Percentiles rank a stretch among this genome's conserved stretches.
Conservation (phyloP, 1,140 invertebrate genomes). For the Frieseomelitta varia region DNA sequence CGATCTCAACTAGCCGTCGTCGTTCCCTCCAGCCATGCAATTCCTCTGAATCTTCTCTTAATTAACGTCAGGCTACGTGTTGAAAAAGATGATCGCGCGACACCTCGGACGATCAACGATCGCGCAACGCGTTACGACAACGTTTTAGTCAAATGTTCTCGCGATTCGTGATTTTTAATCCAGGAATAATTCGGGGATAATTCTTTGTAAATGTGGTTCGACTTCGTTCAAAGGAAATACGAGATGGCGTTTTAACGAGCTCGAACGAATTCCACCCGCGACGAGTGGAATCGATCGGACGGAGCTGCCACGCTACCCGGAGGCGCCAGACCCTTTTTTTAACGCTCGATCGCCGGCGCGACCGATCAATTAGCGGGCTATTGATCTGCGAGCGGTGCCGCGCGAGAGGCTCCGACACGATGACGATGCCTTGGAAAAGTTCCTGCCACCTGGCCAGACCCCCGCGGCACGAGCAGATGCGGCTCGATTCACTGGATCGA, state of each 20-base stretch:
- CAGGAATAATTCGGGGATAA: not conserved
- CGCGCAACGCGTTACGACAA: too few species aligned
- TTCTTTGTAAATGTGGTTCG: too few species aligned
- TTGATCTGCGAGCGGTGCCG: conserved; percentile 57
- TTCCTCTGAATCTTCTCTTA: conserved; percentile 37
- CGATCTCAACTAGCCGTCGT: conserved; percentile 35
- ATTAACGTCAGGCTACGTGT: not conserved
- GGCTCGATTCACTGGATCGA: conserved; percentile 52
- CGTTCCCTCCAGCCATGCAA: not conserved
- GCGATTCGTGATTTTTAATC: too few species aligned
- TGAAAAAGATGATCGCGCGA: conserved; percentile 6
- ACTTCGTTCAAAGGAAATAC: not conserved
- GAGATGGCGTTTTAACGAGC: conserved; percentile 51
- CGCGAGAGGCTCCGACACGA: conserved; percentile 24
- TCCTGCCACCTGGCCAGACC: conserved; percentile 74
- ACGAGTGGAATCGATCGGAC: conserved; percentile 36
- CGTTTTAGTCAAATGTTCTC: not conserved
- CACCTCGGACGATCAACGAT: conserved; percentile 1
- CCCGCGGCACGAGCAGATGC: conserved; percentile 70
- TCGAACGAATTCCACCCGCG: conserved; percentile 41
- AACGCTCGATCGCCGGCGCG: conserved; percentile 49
- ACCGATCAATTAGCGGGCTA: conserved; percentile 67
- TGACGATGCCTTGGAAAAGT: conserved; percentile 66
- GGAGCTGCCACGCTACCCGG: conserved; percentile 31
- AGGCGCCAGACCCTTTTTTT: conserved; percentile 57